Percentiles rank a stretch among this genome's conserved stretches.
phyloP scores from a whole-genome alignment of 2,888 invertebrate genomes.

The Cyclophora punctaria region DNA sequence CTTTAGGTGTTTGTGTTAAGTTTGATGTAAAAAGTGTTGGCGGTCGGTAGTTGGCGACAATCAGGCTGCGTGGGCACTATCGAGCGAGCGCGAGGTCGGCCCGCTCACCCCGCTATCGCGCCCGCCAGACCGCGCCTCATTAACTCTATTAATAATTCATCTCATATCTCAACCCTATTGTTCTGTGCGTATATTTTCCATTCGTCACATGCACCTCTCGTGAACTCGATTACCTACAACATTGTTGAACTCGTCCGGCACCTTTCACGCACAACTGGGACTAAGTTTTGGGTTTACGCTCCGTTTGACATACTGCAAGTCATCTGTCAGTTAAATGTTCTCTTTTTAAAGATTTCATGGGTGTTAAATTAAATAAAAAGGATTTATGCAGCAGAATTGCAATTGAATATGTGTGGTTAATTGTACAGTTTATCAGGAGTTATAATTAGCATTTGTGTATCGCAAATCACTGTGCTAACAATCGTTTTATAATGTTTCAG shows the following conservation, averaged over 20 bases:
- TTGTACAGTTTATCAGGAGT: no score
- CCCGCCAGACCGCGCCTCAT: conserved; percentile 49
- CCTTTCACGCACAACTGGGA: not conserved
- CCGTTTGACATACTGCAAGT: no score
- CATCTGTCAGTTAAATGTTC: no score
- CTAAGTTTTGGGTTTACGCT: not conserved
- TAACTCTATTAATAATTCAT: conserved; percentile 70
- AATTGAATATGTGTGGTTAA: no score
- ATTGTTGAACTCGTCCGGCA: not conserved
- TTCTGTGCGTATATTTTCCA: conserved; percentile 57
- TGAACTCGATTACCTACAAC: conserved; percentile 19
- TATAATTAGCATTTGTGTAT: no score
- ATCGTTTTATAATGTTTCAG: no score
- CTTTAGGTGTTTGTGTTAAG: conserved; percentile 8
- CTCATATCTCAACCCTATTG: conserved; percentile 62
- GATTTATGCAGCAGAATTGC: no score
- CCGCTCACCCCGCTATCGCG: conserved; percentile 67
- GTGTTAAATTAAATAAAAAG: no score
- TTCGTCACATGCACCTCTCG: conserved; percentile 29
- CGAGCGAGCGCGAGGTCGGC: conserved; percentile 65
- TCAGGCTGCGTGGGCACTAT: conserved; percentile 73
- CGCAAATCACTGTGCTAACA: no score
- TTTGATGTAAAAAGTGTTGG: conserved; percentile 34
- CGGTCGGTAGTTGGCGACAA: conserved; percentile 61
- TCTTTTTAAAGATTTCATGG: no score